These are phyloP conservation scores for Rhagonycha lutea DNA, from an alignment of 2,888 invertebrate genomes.

Conservation along the genomic window DNA sequence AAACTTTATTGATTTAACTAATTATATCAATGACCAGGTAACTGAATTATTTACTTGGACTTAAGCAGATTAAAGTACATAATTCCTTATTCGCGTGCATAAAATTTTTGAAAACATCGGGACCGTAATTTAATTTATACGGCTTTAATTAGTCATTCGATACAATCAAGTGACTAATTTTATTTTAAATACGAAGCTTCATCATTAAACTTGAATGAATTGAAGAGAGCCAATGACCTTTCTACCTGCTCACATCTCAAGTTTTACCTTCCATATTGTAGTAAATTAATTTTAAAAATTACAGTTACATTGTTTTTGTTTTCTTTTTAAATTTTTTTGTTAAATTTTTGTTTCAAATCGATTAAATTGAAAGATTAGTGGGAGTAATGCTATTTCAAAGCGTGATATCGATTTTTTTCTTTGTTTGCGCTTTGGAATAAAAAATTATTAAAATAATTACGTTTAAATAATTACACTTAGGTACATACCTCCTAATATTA, in stretches of 20 bases:
- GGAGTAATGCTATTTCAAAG: not conserved
- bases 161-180: not conserved
- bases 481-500: not conserved
- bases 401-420: not conserved
- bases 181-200: not conserved
- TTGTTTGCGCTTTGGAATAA: not conserved
- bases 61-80: not conserved
- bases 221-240: not conserved
- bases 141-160: not conserved
- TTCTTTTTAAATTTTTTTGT: not conserved
- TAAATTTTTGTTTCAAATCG: not conserved
- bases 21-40: not conserved
- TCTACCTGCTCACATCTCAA: not conserved
- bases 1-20: not conserved
- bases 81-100: not conserved
- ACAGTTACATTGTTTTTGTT: not conserved
- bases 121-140: not conserved
- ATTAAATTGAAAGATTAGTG: not conserved
- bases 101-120: not conserved
- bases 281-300: not conserved
- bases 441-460: not conserved
- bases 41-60: not conserved
- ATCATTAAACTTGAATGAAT: constrained; percentile 1
- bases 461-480: not conserved
- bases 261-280: not conserved